These are phyloP conservation scores for Anthopleura sola DNA, from an alignment of 64 coral and sea anemone genomes.

Conservation along the genomic window DNA sequence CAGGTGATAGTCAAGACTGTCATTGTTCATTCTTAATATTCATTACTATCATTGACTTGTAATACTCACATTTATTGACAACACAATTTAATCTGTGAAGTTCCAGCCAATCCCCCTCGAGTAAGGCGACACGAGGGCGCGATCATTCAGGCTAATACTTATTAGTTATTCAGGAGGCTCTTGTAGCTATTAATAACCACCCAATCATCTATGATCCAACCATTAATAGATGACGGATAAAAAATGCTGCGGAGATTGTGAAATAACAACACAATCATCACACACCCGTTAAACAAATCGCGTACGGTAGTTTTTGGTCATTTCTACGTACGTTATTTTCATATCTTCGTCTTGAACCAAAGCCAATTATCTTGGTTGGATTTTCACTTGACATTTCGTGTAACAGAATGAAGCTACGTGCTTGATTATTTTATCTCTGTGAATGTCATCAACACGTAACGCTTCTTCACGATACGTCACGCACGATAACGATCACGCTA, in stretches of 20 bases:
- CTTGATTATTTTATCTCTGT: neutral
- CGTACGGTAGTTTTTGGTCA: neutral
- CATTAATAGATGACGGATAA: neutral
- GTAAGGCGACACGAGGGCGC: neutral
- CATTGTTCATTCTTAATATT: neutral
- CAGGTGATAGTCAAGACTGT: too few relatives aligned
- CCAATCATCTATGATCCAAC: neutral
- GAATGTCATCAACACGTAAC: neutral
- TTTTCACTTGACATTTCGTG: neutral
- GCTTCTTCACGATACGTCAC: neutral
- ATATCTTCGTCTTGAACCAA: neutral
- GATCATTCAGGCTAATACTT: neutral
- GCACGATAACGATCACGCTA: neutral
- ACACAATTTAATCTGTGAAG: neutral
- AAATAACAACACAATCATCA: neutral
- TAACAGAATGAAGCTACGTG: neutral
- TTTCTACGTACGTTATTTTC: neutral
- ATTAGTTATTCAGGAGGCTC: neutral
- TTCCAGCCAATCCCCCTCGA: neutral
- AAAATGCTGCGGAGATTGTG: neutral
- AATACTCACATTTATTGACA: neutral
- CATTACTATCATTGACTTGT: neutral
- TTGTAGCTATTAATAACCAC: neutral
- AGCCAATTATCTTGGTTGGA: neutral
- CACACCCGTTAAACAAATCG: neutral